Conservation (phyloP, 2,797 vertebrate genomes). For the Phrynocephalus forsythii region DNA sequence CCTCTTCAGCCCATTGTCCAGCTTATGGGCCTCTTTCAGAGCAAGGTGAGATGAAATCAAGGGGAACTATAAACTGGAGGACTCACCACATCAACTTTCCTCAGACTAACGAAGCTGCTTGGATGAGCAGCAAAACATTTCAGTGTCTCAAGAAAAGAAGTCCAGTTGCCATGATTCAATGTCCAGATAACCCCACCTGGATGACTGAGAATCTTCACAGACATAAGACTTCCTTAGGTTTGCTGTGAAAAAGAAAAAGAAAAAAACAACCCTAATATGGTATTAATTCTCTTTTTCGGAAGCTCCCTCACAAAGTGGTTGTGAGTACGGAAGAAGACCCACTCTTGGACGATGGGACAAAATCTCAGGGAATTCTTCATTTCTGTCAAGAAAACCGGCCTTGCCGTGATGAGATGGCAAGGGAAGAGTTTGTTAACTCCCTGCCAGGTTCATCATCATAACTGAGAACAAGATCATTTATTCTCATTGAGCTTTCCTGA, state of each 20-base stretch:
- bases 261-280: background rate
- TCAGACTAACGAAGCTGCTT: too few species aligned
- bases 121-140: too few species aligned
- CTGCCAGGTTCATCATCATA: background rate
- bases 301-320: slow-evolving; percentile 54
- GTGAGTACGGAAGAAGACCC: background rate
- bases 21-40: too few species aligned
- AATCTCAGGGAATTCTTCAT: too few species aligned
- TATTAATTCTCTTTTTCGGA: slow-evolving; percentile 27
- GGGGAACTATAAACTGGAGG: too few species aligned
- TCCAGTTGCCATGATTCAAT: too few species aligned
- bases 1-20: too few species aligned
- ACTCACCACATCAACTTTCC: too few species aligned
- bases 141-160: too few species aligned
- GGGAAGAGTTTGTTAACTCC: background rate
- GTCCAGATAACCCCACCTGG: too few species aligned
- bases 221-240: background rate
- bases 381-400: slow-evolving; percentile 18
- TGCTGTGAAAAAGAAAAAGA: slow-evolving; percentile 24
- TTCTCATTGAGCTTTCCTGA: background rate
- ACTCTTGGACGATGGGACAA: background rate
- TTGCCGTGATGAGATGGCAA: background rate
- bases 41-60: too few species aligned
- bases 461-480: background rate
- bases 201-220: too few species aligned